Base-by-base conservation (phyloP, 2,113 vertebrate genomes). In the Takifugu bimaculatus region DNA sequence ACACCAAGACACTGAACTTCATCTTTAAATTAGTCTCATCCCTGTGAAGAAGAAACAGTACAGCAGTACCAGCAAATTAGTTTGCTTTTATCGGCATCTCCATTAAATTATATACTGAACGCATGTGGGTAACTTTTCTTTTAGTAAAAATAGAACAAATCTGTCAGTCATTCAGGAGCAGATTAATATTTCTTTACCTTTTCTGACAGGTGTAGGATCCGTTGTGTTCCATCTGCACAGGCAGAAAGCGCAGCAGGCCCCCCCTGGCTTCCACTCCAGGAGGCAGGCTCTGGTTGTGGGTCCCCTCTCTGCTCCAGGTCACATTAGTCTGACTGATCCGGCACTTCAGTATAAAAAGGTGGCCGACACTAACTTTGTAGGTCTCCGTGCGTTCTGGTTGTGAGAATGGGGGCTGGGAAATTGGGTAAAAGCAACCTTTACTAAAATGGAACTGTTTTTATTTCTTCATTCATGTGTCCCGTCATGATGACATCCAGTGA, bases 181-280 rank as follows among this genome's bases (percentile, higher is more conserved):
- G 32, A 35, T 5, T 4, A 7, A 35, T 7, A 10, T 39, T 39
- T 20, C 51, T 50, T 1, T 75, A 91, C 90, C 84, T 81, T 67
- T 25, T 79, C 70, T 78, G 26, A 71, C 90, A 91, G 6, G 54
- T 65, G 80, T 91, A 91, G 28, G 14, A 55, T 60, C 88, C 90
- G 6, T 50, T 28, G 62, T 91, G 88, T 28, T 54, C 65, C 12
- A 50, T 29, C 35, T 71, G 59, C 5, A 77, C 73, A 7, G 88
- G 88, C 1, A 83, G 57, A 56, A 91, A 91, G 80, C 72, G 88
- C 54, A 91, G 70, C 0, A 54, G 0, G 2, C 68, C 55, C 0
- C 65, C 54, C 42, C 56, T 80, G 67, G 87, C 56, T 13, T 85
- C 73, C 48, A 86, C 61, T n/a, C 85, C 87, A 0, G 13, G 0